Evolutionary conservation across 1,140 invertebrate species (phyloP).

Genomic region (Sarcophaga bullata): DNA sequence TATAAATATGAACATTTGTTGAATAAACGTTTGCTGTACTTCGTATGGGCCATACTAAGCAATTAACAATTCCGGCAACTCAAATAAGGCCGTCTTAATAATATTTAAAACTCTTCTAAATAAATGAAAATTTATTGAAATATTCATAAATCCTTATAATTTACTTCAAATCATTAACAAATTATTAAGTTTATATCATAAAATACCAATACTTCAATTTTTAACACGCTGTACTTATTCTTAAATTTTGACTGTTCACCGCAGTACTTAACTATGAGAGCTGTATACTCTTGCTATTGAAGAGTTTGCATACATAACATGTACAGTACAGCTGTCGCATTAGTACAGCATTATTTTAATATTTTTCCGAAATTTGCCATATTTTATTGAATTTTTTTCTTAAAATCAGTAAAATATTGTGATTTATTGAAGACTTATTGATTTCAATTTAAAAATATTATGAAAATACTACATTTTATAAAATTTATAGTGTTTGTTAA

Average conservation of each 20-base stretch:
- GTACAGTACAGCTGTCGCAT: not conserved
- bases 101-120: not conserved
- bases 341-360: not conserved
- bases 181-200: not conserved
- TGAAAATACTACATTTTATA: not conserved
- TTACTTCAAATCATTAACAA: not conserved
- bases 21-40: not conserved
- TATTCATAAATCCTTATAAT: not conserved
- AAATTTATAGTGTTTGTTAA: not conserved
- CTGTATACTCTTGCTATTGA: not conserved
- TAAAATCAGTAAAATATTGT: not conserved
- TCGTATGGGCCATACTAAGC: slow-evolving; percentile 26
- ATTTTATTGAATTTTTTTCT: not conserved
- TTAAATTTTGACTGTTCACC: slow-evolving; percentile 20
- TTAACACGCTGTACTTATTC: not conserved
- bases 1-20: slow-evolving; percentile 35
- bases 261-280: slow-evolving; percentile 33
- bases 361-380: not conserved
- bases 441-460: not conserved
- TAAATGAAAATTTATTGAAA: not conserved
- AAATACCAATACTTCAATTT: not conserved
- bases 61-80: slow-evolving; percentile 15
- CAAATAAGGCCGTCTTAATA: not conserved
- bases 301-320: slow-evolving; percentile 32
- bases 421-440: slow-evolving; percentile 1